Percentiles rank a stretch among this genome's conserved stretches.
Conservation (phyloP, 2,113 vertebrate species). For the Sinocyclocheilus anophthalmus region DNA sequence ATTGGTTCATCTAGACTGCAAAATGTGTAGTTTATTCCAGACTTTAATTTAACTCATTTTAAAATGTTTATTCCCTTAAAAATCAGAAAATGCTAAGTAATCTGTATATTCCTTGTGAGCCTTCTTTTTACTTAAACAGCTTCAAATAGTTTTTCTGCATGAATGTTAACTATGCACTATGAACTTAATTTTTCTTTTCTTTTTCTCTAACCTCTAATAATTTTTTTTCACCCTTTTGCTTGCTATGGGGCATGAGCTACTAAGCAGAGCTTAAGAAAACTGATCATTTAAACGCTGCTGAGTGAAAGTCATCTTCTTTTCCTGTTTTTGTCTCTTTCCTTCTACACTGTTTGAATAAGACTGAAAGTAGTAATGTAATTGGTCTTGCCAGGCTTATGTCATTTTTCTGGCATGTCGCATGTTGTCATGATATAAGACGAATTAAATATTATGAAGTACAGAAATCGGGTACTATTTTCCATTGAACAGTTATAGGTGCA, state of each 20-base stretch:
- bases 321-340: conserved; percentile 11
- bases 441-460: conserved; percentile 6
- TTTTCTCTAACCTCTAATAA: no score
- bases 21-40: no score
- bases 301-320: conserved; percentile 23
- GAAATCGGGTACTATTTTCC: background rate
- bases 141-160: no score
- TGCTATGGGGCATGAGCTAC: conserved; percentile 36
- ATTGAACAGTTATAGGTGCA: conserved; percentile 8
- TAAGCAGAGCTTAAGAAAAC: conserved; percentile 31
- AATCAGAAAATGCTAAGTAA: no score
- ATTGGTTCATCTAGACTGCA: no score
- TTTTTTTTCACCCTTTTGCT: conserved; percentile 18
- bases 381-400: background rate
- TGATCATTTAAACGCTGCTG: background rate
- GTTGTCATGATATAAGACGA: background rate
- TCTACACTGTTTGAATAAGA: conserved; percentile 9
- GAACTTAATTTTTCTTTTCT: no score
- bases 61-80: no score
- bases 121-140: no score
- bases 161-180: no score
- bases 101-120: no score
- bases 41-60: no score
- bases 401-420: conserved; percentile 62
- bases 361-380: background rate